Percentiles rank a stretch among this genome's conserved stretches.
phyloP scores from a whole-genome alignment of 2,113 vertebrate genomes.

The Pampusana beccarii region DNA sequence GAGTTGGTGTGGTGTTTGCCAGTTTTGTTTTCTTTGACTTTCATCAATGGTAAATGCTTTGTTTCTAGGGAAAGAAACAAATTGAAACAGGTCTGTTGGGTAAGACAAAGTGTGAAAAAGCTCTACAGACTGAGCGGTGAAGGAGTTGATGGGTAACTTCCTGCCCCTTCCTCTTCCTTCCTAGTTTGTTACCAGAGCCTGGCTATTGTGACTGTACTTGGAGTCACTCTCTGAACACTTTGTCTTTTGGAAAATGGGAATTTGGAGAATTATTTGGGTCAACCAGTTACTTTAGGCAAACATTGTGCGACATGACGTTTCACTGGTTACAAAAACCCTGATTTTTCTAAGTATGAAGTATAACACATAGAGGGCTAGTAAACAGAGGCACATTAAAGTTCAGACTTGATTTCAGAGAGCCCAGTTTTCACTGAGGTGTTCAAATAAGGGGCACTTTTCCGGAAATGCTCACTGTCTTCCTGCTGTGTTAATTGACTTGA shows the following conservation, averaged over 20 bases:
- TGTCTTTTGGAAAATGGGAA: background rate
- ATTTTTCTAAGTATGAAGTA: background rate
- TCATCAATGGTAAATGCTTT: background rate
- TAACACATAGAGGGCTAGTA: background rate
- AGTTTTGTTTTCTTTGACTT: background rate
- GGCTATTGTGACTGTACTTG: background rate
- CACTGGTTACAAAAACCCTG: background rate
- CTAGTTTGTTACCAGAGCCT: background rate
- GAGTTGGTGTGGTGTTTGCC: background rate
- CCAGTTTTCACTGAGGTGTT: background rate
- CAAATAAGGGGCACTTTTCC: background rate
- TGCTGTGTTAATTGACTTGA: slow-evolving; percentile 30
- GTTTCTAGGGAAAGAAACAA: background rate
- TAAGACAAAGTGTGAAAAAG: background rate
- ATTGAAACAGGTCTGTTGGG: background rate
- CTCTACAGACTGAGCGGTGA: background rate
- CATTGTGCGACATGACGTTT: background rate
- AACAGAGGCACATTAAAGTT: background rate
- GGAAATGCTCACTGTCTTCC: background rate
- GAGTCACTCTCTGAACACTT: background rate
- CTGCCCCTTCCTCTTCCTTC: background rate
- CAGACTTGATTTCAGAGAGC: background rate
- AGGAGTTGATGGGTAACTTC: background rate
- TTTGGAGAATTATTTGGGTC: background rate
- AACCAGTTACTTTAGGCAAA: background rate